Percentiles rank a stretch among this genome's conserved stretches.
These are phyloP conservation scores for Poeciliopsis prolifica DNA, from an alignment of 2,113 vertebrate genomes.

Conservation along the genomic window DNA sequence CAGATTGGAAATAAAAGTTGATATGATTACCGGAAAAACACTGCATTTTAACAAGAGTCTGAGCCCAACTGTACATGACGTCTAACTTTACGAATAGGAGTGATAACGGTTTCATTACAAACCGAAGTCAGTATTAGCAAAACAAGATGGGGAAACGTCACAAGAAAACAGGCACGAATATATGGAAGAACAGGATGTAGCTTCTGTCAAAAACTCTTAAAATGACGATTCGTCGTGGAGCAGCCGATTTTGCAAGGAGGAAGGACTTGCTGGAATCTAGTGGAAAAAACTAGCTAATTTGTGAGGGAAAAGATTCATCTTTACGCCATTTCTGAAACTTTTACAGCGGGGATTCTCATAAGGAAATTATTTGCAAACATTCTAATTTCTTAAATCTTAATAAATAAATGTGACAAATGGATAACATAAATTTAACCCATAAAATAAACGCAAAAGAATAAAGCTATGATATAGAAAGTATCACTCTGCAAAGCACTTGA, in stretches of 20 bases:
- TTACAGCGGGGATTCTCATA: conserved; percentile 10
- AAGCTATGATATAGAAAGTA: conserved; percentile 71
- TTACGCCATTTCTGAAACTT: background rate
- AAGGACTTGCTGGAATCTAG: conserved; percentile 24
- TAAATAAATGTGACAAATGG: conserved; percentile 71
- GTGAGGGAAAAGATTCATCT: conserved; percentile 6
- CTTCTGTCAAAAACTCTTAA: conserved; percentile 46
- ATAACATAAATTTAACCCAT: conserved; percentile 47
- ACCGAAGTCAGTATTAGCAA: conserved; percentile 34
- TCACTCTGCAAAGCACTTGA: conserved; percentile 63
- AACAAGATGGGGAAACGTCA: conserved; percentile 37
- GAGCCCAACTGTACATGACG: conserved; percentile 26
- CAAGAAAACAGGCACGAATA: conserved; percentile 68
- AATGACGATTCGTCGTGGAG: conserved; percentile 32
- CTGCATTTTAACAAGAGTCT: conserved; percentile 56
- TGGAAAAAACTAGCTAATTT: conserved; percentile 9
- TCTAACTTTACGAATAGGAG: conserved; percentile 33
- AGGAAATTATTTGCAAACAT: conserved; percentile 23
- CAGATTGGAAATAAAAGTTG: conserved; percentile 42
- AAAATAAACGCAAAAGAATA: conserved; percentile 63
- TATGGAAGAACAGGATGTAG: conserved; percentile 70
- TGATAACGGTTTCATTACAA: conserved; percentile 30
- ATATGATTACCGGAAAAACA: conserved; percentile 55
- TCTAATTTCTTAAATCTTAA: conserved; percentile 52
- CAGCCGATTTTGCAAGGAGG: conserved; percentile 12